Evolutionary conservation across 2,888 invertebrate species (phyloP).

Genomic region (Spicauda simplicius): DNA sequence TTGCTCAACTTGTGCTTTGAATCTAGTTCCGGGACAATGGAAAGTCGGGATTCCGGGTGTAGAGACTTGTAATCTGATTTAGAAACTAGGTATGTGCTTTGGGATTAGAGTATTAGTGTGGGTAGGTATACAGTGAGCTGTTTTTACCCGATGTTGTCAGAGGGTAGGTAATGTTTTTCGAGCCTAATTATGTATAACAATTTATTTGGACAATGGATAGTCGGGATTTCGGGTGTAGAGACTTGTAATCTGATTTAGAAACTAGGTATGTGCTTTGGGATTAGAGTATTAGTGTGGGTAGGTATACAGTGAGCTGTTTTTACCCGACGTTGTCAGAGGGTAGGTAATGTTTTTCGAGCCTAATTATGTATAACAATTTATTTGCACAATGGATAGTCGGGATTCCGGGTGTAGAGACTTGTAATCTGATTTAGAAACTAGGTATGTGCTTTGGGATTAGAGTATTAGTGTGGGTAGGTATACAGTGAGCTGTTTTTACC

Average conservation of each 20-base stretch:
- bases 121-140: neutral
- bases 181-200: too few relatives aligned
- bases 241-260: slow-evolving; percentile 24
- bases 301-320: too few relatives aligned
- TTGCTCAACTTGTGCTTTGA: slow-evolving; percentile 12
- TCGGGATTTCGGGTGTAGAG: slow-evolving; percentile 19
- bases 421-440: slow-evolving; percentile 21
- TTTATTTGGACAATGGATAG: slow-evolving; percentile 23
- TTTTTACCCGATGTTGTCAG: too few relatives aligned
- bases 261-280: slow-evolving; percentile 2
- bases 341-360: too few relatives aligned
- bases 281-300: neutral
- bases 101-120: neutral
- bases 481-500: too few relatives aligned
- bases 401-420: slow-evolving; percentile 20
- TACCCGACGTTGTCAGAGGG: too few relatives aligned
- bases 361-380: too few relatives aligned
- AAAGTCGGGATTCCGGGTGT: slow-evolving; percentile 22
- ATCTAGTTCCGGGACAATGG: slow-evolving; percentile 17
- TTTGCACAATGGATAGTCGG: slow-evolving; percentile 23
- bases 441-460: neutral
- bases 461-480: neutral
- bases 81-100: slow-evolving; percentile 2
- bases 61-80: slow-evolving; percentile 25
- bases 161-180: too few relatives aligned